Evolutionary conservation across 2,797 vertebrate genomes (phyloP).

Genomic region (Hipposideros larvatus): DNA sequence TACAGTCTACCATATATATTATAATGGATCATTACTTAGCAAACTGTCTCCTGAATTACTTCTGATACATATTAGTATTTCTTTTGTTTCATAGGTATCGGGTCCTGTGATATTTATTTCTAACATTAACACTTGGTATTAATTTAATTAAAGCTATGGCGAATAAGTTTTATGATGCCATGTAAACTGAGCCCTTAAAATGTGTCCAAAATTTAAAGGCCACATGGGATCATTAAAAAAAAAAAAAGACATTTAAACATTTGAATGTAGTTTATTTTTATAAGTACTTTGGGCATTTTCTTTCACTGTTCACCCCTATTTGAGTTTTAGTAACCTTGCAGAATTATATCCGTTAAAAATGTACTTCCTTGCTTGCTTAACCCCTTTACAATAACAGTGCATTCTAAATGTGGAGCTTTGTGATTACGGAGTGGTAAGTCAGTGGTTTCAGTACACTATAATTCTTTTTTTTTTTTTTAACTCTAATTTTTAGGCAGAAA

Average conservation of each 20-base stretch:
- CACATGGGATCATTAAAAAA: background rate
- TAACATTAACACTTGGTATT: constrained; percentile 16
- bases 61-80: background rate
- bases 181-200: constrained; percentile 35
- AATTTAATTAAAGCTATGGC: constrained; percentile 13
- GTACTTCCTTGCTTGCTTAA: constrained; percentile 65
- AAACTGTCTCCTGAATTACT: background rate
- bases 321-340: constrained; percentile 44
- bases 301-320: background rate
- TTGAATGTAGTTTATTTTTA: constrained; percentile 25
- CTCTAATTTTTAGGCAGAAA: constrained; percentile 12
- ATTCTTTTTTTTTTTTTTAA: constrained; percentile 35
- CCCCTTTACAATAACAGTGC: constrained; percentile 1
- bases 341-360: constrained; percentile 57
- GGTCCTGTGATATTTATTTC: constrained; percentile 9
- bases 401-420: constrained; percentile 67
- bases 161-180: constrained; percentile 4
- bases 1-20: background rate
- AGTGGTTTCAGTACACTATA: constrained; percentile 51
- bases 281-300: constrained; percentile 23
- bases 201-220: constrained; percentile 3
- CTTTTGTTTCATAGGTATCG: background rate
- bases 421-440: constrained; percentile 62
- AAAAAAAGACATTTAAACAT: background rate
- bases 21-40: background rate